Base-by-base conservation (phyloP, 2,113 vertebrate genomes). In the Ancistrus triradiatus region DNA sequence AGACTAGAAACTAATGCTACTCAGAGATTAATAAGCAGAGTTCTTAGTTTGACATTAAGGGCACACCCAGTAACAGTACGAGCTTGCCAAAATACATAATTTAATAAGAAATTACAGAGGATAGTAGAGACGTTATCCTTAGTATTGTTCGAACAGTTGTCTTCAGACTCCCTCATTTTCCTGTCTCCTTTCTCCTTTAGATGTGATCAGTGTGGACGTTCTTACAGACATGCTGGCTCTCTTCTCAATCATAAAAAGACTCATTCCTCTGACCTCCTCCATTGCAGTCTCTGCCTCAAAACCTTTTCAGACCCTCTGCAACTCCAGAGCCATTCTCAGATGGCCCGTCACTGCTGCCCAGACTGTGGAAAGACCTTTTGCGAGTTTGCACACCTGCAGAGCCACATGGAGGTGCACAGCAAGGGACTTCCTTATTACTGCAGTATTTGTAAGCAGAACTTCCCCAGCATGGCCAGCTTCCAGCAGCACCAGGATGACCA, bases 221-320 rank as follows among this genome's bases (percentile, higher is more conserved):
- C 88, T 14, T 92, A 91, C 80, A 85, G 86, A 68, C 90, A 92
- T 9, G 87, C 89, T 0, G 87, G 87, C 27, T 90, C 88, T 14
- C 88, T 91, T 35, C 88, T 91, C 56, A 91, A 91, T 78, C 90
- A 92, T 71, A 90, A 88, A 73, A 90, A 90, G 70, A 88, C 84
- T 0, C 90, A 92, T 72, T 86, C 84, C 0, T 81, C 85, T 13
- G 88, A 80, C 72, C 84, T 90, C 61, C 89, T 91, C 70, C 80
- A 84, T 64, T 92, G 90, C 51, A 74, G 81, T 35, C 74, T 87
- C 56, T 92, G 90, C 78, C 84, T 89, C 37, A 90, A 90, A 82
- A 87, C 86, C 1, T 92, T 90, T 69, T 84, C 84, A 4, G 84
- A 91, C 55, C 79, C 86, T 8, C 49, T 86, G 56, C 78, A 85